A percentile compares a stretch with the other conserved stretches of the same genome.
Evolutionary conservation across 2,888 invertebrate species (phyloP).

Genomic region (Sarcophaga variegata): DNA sequence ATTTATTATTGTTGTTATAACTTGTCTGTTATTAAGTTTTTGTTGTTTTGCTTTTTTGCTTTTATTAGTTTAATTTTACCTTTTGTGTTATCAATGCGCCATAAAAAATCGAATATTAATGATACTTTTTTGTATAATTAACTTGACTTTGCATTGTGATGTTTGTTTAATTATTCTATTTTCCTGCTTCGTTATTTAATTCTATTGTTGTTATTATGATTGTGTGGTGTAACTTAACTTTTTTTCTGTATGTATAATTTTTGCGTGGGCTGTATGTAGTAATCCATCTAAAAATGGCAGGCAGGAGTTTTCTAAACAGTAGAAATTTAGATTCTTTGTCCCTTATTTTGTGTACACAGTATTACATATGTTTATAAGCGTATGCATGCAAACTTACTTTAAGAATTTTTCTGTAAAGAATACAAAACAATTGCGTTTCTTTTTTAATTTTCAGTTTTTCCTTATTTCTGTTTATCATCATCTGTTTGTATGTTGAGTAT

Average conservation of each 20-base stretch:
- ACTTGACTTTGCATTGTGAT: neutral
- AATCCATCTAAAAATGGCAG: too few relatives aligned
- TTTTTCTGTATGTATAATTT: slow-evolving; percentile 2
- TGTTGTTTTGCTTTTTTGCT: neutral
- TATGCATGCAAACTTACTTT: neutral
- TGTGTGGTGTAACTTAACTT: neutral
- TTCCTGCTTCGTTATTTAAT: neutral
- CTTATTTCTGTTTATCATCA: slow-evolving; percentile 18
- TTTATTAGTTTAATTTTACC: neutral
- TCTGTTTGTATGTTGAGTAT: slow-evolving; percentile 11
- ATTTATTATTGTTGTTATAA: slow-evolving; percentile 2
- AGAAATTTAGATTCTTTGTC: too few relatives aligned
- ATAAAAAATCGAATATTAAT: neutral
- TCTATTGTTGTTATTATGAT: neutral
- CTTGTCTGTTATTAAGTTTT: neutral
- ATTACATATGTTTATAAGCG: too few relatives aligned
- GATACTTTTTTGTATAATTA: neutral
- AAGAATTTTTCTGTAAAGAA: neutral
- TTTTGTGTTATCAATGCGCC: neutral
- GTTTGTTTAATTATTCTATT: neutral
- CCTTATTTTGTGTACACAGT: too few relatives aligned
- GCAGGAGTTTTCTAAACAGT: too few relatives aligned
- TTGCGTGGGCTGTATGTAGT: neutral
- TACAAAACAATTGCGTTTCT: slow-evolving; percentile 1
- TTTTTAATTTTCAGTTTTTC: slow-evolving; percentile 10